Conservation (phyloP, 1,140 invertebrate genomes). For the Planococcus citri region DNA sequence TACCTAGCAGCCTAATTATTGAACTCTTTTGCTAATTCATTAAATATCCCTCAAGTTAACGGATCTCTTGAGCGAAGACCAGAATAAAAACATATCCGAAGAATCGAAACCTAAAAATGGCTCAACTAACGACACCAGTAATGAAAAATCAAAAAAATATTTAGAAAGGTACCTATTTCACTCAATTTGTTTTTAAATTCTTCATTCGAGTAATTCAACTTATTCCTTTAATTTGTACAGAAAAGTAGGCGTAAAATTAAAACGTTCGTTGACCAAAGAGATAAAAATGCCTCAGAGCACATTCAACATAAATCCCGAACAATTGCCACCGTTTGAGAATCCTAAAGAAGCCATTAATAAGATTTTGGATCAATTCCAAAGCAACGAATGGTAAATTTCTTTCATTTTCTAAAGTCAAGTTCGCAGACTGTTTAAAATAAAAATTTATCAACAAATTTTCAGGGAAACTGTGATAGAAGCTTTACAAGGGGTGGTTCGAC, state of each 20-base stretch:
- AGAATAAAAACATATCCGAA: not conserved
- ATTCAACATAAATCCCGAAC: not conserved
- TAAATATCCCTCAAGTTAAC: not conserved
- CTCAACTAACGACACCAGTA: not conserved
- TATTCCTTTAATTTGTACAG: not conserved
- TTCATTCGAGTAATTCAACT: not conserved
- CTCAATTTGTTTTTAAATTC: not conserved
- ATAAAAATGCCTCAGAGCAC: conserved; percentile 1
- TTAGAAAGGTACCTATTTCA: not conserved
- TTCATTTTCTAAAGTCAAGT: not conserved
- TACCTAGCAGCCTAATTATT: not conserved
- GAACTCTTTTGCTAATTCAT: not conserved
- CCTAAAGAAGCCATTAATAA: conserved; percentile 48
- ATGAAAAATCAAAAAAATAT: not conserved
- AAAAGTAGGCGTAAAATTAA: not conserved
- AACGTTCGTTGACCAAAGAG: not conserved
- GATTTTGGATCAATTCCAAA: conserved; percentile 51
- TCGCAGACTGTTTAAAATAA: conserved; percentile 15
- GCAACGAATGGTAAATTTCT: conserved; percentile 54
- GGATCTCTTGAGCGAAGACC: not conserved
- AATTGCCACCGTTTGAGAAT: conserved; percentile 39
- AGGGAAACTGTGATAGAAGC: conserved; percentile 74
- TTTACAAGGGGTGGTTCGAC: conserved; percentile 53
- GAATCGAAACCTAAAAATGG: not conserved
- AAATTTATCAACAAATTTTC: too few species aligned